Conservation (phyloP, 1,140 invertebrate species). For the Rhagoletis pomonella region DNA sequence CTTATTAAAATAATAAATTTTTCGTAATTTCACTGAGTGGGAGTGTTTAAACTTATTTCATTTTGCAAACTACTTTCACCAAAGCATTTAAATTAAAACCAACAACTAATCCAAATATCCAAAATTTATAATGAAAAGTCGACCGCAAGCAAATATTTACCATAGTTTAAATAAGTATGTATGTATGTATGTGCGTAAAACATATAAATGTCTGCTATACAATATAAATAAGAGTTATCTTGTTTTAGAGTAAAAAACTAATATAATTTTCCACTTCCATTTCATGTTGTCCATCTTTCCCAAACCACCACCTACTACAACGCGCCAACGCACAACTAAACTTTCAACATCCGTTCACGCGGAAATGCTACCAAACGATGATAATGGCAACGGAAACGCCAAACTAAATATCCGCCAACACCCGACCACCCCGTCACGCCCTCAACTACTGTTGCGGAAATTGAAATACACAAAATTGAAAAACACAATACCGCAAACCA, state of each 20-base stretch:
- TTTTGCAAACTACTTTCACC: too few species aligned
- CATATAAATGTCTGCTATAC: too few species aligned
- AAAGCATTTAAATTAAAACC: too few species aligned
- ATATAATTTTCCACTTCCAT: conserved; percentile 28
- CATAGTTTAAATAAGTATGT: too few species aligned
- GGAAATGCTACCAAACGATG: conserved; percentile 44
- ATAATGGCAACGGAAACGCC: conserved; percentile 50
- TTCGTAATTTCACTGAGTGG: too few species aligned
- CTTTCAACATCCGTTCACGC: conserved; percentile 23
- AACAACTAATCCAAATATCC: too few species aligned
- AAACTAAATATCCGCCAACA: conserved; percentile 52
- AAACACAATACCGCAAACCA: conserved; percentile 53
- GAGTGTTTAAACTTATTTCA: too few species aligned
- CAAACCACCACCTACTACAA: background rate
- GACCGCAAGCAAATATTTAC: background rate
- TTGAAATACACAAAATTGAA: conserved; percentile 55
- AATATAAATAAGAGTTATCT: too few species aligned
- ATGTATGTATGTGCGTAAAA: too few species aligned
- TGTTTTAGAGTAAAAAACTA: too few species aligned
- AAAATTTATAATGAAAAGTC: too few species aligned
- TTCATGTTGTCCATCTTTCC: background rate
- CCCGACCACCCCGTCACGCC: background rate
- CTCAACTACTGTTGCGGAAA: conserved; percentile 51
- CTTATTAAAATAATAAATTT: too few species aligned
- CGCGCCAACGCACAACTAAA: background rate